A percentile compares a stretch with the other conserved stretches of the same genome.
These are phyloP conservation scores for Taphrorychus bicolor DNA, from an alignment of 2,888 invertebrate genomes.

Conservation along the genomic window DNA sequence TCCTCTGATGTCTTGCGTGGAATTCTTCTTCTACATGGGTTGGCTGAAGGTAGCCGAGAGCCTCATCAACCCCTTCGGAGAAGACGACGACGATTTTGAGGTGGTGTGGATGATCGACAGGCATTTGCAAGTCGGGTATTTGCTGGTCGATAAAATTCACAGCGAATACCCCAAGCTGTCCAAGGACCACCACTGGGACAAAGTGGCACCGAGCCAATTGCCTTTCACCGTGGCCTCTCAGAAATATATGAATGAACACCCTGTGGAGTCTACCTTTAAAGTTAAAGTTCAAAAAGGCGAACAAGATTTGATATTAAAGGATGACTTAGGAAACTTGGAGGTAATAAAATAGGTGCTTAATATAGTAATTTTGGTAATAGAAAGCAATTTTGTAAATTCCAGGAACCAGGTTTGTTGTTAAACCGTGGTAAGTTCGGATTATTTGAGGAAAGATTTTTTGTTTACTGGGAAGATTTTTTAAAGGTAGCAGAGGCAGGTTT, in stretches of 20 bases:
- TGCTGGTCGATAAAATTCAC: conserved; percentile 92
- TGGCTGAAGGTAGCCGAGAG: conserved; percentile 94
- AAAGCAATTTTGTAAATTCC: background rate
- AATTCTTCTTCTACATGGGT: conserved; percentile 88
- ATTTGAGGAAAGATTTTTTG: background rate
- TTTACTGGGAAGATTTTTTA: background rate
- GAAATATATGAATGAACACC: conserved; percentile 81
- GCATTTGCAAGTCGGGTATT: conserved; percentile 79
- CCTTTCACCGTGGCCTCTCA: conserved; percentile 88
- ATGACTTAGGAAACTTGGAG: conserved; percentile 10
- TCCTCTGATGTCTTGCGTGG: conserved; percentile 86
- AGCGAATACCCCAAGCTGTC: conserved; percentile 86
- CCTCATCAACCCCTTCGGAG: conserved; percentile 88
- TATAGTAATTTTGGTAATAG: no score
- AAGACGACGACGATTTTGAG: conserved; percentile 91
- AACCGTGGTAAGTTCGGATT: background rate
- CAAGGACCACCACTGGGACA: conserved; percentile 88
- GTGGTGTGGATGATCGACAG: conserved; percentile 91
- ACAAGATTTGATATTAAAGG: conserved; percentile 54
- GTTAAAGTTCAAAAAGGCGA: conserved; percentile 75
- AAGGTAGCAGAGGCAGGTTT: background rate
- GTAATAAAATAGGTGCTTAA: no score
- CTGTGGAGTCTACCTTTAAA: conserved; percentile 82
- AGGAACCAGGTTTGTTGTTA: background rate
- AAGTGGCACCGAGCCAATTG: conserved; percentile 64